Evolutionary conservation across 2,113 vertebrate species (phyloP).

Genomic region (Scomber scombrus): DNA sequence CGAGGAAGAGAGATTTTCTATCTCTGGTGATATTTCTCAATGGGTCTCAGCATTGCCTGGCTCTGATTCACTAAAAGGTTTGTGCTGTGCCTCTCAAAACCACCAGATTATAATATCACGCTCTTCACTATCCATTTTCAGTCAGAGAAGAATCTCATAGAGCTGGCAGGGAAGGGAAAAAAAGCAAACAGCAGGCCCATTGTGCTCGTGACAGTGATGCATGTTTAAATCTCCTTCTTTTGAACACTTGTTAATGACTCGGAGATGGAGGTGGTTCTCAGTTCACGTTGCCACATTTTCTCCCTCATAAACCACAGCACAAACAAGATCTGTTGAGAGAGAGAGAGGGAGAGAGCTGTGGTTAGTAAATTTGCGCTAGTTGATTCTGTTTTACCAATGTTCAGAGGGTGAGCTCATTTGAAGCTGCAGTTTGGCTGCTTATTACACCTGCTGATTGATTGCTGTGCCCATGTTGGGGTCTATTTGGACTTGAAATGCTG

Average conservation of each 20-base stretch:
- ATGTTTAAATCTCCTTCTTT: conserved; percentile 44
- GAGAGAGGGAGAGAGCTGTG: not conserved
- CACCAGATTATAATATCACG: conserved; percentile 9
- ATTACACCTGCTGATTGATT: conserved; percentile 54
- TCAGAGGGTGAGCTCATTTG: conserved; percentile 37
- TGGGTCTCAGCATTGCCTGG: not conserved
- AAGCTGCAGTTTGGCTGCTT: conserved; percentile 29
- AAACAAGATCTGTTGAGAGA: conserved; percentile 24
- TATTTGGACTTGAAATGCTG: conserved; percentile 22
- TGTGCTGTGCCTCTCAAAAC: not conserved
- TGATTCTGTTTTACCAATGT: conserved; percentile 10
- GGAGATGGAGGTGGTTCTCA: conserved; percentile 29
- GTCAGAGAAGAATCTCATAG: not conserved
- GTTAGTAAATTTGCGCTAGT: conserved; percentile 24
- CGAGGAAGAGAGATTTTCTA: not conserved
- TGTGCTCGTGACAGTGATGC: conserved; percentile 34
- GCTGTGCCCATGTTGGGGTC: conserved; percentile 14
- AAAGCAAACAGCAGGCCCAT: conserved; percentile 18
- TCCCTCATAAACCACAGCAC: not conserved
- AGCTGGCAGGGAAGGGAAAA: not conserved
- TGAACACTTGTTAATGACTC: conserved; percentile 42
- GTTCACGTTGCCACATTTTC: conserved; percentile 4
- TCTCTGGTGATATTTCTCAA: conserved; percentile 1
- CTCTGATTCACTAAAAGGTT: conserved; percentile 1
- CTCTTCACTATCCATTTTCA: conserved; percentile 19